Evolutionary conservation across 1,140 invertebrate genomes (phyloP), one percentile per base, ranked within the genome.

Genomic region (Drosophila erecta): DNA sequence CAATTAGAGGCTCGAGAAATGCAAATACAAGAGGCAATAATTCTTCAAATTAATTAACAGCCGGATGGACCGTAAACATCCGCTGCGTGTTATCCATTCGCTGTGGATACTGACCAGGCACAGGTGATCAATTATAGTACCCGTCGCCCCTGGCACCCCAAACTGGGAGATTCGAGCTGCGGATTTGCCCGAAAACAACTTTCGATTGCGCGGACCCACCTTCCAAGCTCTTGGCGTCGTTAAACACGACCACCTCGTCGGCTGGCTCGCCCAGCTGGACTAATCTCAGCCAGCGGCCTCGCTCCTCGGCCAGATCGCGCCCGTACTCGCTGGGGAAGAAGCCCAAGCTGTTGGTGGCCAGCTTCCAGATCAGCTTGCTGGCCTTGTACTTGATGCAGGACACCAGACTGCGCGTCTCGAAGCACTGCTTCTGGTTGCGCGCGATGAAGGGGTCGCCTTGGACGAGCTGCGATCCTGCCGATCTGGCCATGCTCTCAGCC

Each of bases 301-400:
- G 61, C n/a, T 89, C 60, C 24, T 40, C 67, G 53, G 37, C 54
- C 47, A 73, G 30, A 11, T 73, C 67, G 7, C 90, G 87, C 22
- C 89, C 80, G 27, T 91, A 90, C 30, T 92, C 87, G 55, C 64
- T 90, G 50, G 90, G 90, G 47, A 92, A 92, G 70, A 84, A 92
- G 30, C 90, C 90, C 60, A 90, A 50, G 27, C 81, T 73, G 43
- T 92, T 92, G 44, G 90, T 92, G 37, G 90, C 90, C 67, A 92
- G 57, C 50, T 87, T 90, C 90, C 90, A 92, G 35, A 92, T 64
- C 1, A 92, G 72, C 44, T 79, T 90, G 15, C 87, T 79, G 20
- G 90, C 77, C 51, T 84, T 90, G 54, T 92, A 92, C 65, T 92
- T 92, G 37, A 92, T 80, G 64, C 90, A 92, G 60, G 90, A 90